A percentile compares a stretch with the other conserved stretches of the same genome.
Conservation (phyloP, 92 coral and sea anemone genomes). For the Montipora capitata region DNA sequence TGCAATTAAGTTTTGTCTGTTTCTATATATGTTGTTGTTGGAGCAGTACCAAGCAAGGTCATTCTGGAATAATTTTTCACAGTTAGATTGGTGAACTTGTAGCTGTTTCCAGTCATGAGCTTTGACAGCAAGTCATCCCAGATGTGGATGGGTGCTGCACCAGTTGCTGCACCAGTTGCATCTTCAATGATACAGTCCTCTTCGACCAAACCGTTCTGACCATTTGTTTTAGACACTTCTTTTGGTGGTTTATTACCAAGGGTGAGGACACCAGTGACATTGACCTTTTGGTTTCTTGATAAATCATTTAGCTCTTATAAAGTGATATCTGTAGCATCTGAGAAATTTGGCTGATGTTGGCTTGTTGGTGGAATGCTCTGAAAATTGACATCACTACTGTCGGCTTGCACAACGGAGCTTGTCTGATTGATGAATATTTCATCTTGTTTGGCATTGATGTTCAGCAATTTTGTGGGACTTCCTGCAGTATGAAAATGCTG, state of each 20-base stretch:
- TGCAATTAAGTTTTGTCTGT: not conserved
- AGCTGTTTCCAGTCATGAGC: not conserved
- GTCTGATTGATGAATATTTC: constrained; percentile 12
- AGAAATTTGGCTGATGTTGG: not conserved
- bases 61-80: constrained; percentile 48
- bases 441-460: constrained; percentile 12
- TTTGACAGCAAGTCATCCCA: constrained; percentile 33
- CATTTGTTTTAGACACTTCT: constrained; percentile 50
- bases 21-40: constrained; percentile 4
- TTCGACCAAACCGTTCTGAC: not conserved
- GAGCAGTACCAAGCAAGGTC: not conserved
- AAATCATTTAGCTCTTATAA: not conserved
- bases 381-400: not conserved
- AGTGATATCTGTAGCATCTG: not conserved
- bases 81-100: constrained; percentile 35
- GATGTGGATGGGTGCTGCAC: constrained; percentile 46
- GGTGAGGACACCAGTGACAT: constrained; percentile 47
- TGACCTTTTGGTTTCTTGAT: constrained; percentile 8
- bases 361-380: not conserved
- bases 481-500: not conserved
- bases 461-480: not conserved
- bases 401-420: constrained; percentile 39
- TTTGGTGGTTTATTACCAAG: constrained; percentile 48
- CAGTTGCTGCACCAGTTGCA: not conserved
- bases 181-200: not conserved